phyloP scores from a whole-genome alignment of 35 echinoderm and acorn worm genomes.

The Eucidaris tribuloides region DNA sequence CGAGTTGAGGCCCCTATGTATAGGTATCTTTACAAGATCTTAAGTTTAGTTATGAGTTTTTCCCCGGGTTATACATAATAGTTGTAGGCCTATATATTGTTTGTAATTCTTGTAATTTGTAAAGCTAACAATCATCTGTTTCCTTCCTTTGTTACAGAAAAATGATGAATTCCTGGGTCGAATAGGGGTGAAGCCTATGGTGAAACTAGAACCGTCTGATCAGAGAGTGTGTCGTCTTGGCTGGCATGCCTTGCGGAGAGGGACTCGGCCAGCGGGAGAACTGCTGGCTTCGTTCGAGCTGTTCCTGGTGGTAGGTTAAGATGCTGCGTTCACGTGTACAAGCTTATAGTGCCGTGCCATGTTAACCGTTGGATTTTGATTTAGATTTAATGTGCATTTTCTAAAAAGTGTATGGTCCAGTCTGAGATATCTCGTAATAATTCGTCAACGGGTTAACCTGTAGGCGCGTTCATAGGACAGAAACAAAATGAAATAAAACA shows the following conservation, averaged over 20 bases:
- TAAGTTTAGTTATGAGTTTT: no score
- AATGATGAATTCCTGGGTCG: slow-evolving; percentile 71
- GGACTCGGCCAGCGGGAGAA: slow-evolving; percentile 43
- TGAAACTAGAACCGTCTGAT: slow-evolving; percentile 61
- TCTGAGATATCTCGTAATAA: neutral
- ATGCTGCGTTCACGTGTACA: neutral
- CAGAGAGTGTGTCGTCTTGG: slow-evolving; percentile 41
- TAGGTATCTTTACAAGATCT: no score
- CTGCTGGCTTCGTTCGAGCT: slow-evolving; percentile 81
- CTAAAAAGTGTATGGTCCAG: neutral
- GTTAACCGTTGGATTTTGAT: neutral
- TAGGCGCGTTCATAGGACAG: neutral
- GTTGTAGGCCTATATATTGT: no score
- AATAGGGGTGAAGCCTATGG: slow-evolving; percentile 45
- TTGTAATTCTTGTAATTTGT: no score
- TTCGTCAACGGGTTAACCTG: neutral
- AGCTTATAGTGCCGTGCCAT: neutral
- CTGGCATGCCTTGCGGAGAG: slow-evolving; percentile 52
- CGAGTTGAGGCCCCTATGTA: no score
- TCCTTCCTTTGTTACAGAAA: no score
- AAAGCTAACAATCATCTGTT: no score
- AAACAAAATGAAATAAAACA: neutral
- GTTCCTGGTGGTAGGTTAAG: slow-evolving; percentile 48
- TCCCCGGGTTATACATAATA: no score
- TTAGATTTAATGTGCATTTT: neutral